phyloP scores from a whole-genome alignment of 2,797 vertebrate genomes.

The Loris lydekkerianus region DNA sequence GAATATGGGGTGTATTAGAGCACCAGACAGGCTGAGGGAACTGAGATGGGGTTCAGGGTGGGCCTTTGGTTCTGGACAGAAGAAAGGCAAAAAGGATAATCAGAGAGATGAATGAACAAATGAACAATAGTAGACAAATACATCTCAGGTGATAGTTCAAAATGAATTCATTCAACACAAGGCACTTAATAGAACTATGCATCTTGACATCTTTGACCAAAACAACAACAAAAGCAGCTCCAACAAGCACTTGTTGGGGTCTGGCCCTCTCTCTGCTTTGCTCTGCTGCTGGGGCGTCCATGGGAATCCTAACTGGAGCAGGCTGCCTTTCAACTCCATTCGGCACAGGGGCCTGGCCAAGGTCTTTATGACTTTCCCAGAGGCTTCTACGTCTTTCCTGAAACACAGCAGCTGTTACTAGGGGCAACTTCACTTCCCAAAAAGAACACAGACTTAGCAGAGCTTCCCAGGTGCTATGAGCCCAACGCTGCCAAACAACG shows the following conservation, averaged over 20 bases:
- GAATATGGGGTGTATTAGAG: neutral
- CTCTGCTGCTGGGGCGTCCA: neutral
- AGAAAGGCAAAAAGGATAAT: neutral
- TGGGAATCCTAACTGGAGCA: neutral
- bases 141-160: neutral
- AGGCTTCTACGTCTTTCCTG: neutral
- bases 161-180: neutral
- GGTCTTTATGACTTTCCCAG: slow-evolving; percentile 34
- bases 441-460: slow-evolving; percentile 2
- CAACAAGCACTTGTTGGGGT: too few relatives aligned
- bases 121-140: neutral
- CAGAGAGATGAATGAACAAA: neutral
- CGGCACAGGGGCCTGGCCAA: neutral
- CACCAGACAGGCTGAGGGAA: neutral
- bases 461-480: slow-evolving; percentile 55
- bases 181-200: neutral
- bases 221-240: neutral
- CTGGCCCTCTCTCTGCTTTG: neutral
- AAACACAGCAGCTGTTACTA: slow-evolving; percentile 47
- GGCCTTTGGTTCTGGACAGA: neutral
- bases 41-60: neutral
- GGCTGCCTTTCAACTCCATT: neutral
- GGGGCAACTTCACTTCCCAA: slow-evolving; percentile 59
- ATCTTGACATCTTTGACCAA: neutral
- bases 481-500: slow-evolving; percentile 35